Percentiles rank a stretch among this genome's conserved stretches.
Evolutionary conservation across 2,797 vertebrate species (phyloP).

Genomic region (Lacerta bilineata): DNA sequence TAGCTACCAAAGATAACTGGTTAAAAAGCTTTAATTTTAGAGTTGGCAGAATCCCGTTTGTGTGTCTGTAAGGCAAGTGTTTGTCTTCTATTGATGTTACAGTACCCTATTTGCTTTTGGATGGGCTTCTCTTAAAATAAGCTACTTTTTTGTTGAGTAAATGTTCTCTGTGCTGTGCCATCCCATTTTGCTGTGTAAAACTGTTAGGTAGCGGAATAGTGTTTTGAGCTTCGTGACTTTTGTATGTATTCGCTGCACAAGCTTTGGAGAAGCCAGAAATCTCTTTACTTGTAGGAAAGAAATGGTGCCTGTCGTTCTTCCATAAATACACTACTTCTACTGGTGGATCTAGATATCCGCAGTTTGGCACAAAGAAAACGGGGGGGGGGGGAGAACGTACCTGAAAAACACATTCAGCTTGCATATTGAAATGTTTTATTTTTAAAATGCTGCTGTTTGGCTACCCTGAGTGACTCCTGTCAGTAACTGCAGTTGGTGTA

Average conservation of each 20-base stretch:
- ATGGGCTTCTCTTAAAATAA: conserved; percentile 20
- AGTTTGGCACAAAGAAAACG: conserved; percentile 11
- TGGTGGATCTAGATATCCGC: conserved; percentile 46
- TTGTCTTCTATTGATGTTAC: conserved; percentile 34
- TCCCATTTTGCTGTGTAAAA: background rate
- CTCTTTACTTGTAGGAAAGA: conserved; percentile 35
- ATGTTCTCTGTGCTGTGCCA: background rate
- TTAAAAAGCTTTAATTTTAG: conserved; percentile 75
- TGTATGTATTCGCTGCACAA: conserved; percentile 54
- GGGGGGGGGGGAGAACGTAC: background rate
- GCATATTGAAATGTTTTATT: conserved; percentile 65
- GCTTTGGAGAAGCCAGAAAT: conserved; percentile 26
- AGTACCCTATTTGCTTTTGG: background rate
- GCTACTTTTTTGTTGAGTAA: conserved; percentile 46
- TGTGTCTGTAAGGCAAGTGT: conserved; percentile 45
- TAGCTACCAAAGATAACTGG: conserved; percentile 79
- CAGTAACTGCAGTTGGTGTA: conserved; percentile 45
- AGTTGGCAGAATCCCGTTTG: conserved; percentile 43
- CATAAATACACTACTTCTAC: conserved; percentile 20
- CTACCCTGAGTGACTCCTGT: conserved; percentile 60
- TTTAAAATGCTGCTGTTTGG: conserved; percentile 73
- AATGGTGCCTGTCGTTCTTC: conserved; percentile 1
- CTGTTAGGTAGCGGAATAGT: conserved; percentile 33
- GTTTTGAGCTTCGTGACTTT: conserved; percentile 23
- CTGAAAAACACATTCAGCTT: conserved; percentile 55